Base-by-base conservation (phyloP, 2,113 vertebrate genomes). In the Laticauda colubrina region DNA sequence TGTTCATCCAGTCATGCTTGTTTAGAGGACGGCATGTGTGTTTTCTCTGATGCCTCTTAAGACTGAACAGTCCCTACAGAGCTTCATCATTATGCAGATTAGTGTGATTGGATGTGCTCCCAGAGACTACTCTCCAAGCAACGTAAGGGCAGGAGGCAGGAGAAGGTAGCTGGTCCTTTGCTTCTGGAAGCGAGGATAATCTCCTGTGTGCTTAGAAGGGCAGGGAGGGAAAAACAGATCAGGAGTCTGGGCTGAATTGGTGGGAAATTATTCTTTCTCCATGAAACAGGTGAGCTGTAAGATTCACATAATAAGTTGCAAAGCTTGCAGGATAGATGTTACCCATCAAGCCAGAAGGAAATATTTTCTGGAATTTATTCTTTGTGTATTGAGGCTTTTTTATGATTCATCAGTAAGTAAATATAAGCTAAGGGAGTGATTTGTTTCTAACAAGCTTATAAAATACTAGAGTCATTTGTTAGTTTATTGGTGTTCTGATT, bases 401-500 rank as follows among this genome's bases (percentile, higher is more conserved):
- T 98, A 97, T 97, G 97, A 98, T 97, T 98, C 98, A 98, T 98
- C 98, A 98, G 97, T 97, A 98, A 98, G 97, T 97, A 98, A 98
- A 98, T 98, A 98, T 97, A 98, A 98, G 98, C 98, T 98, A 94
- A 97, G 98, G 98, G 98, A 98, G 98, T 98, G 98, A 98, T 97
- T 97, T 97, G 97, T 98, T 96, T 97, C 98, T 98, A 98, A 98
- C 98, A 98, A 98, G 98, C 97, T 98, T 98, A 98, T 98, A 98
- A 98, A 98, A 98, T 98, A 98, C 97, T 98, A 97, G 98, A 97
- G 95, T 98, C 97, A 97, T 98, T 98, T 98, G 98, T 97, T 97
- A 98, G 98, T 99, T 99, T 98, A 98, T 98, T 98, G 98, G 97
- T 97, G 97, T 98, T 97, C 98, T 98, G 98, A 98, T 98, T 98